phyloP scores from a whole-genome alignment of 37 sponge, comb jelly and placozoan genomes.

The Theonella swinhoei region DNA sequence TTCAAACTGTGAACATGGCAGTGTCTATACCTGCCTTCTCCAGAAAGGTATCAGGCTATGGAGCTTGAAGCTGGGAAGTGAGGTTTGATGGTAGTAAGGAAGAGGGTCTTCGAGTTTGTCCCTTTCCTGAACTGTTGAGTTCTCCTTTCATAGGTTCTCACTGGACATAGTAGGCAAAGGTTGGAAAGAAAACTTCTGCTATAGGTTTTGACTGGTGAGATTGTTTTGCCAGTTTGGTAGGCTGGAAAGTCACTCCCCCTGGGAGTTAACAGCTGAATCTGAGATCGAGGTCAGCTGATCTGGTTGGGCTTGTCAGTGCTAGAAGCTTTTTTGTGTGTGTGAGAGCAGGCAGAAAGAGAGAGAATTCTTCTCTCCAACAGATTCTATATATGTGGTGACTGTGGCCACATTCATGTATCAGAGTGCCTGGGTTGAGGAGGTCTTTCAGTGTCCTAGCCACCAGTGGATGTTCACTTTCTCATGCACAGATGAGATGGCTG shows the following conservation, averaged over 20 bases:
- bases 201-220: constrained; percentile 4
- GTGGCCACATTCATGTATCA: too few species aligned
- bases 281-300: constrained; percentile 37
- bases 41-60: neutral
- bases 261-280: neutral
- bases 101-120: neutral
- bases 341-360: neutral
- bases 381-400: constrained; percentile 12
- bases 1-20: constrained; percentile 12
- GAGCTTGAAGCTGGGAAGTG: constrained; percentile 22
- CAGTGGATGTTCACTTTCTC: too few species aligned
- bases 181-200: constrained; percentile 34
- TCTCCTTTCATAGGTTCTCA: constrained; percentile 8
- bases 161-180: constrained; percentile 13
- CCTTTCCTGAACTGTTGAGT: neutral
- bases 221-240: constrained; percentile 39
- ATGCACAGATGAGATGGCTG: too few species aligned
- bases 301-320: constrained; percentile 40
- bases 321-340: constrained; percentile 8
- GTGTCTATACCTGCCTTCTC: constrained; percentile 1
- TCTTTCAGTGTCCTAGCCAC: too few species aligned
- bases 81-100: constrained; percentile 24
- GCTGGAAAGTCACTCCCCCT: constrained; percentile 35
- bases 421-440: too few species aligned
- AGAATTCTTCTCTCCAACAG: constrained; percentile 12